Evolutionary conservation across 2,888 invertebrate genomes (phyloP), one percentile per base, ranked within the genome.

Genomic region (Gastrophysa polygoni): DNA sequence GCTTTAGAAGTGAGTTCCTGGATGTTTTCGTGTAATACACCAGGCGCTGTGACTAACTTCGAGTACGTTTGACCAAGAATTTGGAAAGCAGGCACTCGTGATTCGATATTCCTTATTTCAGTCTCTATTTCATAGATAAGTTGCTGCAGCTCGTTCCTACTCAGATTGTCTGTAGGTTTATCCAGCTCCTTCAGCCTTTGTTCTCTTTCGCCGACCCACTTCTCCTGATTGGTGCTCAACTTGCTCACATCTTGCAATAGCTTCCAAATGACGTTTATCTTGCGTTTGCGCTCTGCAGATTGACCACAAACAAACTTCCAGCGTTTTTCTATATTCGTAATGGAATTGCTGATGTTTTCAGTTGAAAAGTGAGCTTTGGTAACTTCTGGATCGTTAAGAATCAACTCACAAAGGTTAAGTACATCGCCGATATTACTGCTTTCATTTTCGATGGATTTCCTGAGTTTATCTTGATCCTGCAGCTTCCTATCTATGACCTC

Each of bases 341-440:
- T 87, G 0, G 90, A 89, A 0, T 83, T 83, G 24, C 86, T 87
- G 10, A 93, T 83, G 55, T 87, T 87, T 34, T 89, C 87, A 0
- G 89, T 87, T 66, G 91, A 89, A 56, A 92, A 89, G 70, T 91
- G 88, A 0, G 88, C 87, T 73, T 89, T 90, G 80, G 88, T 87
- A 0, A 88, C 84, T 69, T 92, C 91, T 1, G 89, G 87, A 72
- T 93, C 92, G 72, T 86, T 90, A 48, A 93, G 82, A 1, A 93
- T 81, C 48, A 92, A 85, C 73, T 93, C 92, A 73, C 92, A 92
- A 14, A 91, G 85, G 75, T 92, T 93, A 1, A 94, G 80, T 0
- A 92, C 88, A 75, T 93, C 91, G 1, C 89, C 90, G 3, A 95
- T 87, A 71, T 91, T 89, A 50, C 87, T 87, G 75, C 92, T 92